Evolutionary conservation across 2,888 invertebrate species (phyloP).

Genomic region (Drosophila borealis): DNA sequence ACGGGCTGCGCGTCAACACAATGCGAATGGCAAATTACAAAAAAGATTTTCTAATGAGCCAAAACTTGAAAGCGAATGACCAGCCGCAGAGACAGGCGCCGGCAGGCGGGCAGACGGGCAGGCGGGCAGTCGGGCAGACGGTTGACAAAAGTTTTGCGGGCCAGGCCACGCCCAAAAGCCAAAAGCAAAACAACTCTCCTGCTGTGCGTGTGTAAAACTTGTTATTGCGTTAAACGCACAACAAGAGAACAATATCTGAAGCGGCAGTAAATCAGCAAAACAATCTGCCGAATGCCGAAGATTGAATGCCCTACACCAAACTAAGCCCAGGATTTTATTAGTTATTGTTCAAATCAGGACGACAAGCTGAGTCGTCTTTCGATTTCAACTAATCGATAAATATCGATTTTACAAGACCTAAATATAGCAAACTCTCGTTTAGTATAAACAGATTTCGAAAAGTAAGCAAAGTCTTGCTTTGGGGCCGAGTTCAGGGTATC

Average conservation of each 20-base stretch:
- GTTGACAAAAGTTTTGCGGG: slow-evolving; percentile 36
- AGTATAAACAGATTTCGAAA: no score
- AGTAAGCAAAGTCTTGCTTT: no score
- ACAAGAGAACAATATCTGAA: slow-evolving; percentile 2
- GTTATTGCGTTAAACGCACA: slow-evolving; percentile 13
- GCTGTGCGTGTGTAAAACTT: not conserved
- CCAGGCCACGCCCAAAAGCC: slow-evolving; percentile 30
- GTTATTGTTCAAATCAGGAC: no score
- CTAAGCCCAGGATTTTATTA: no score
- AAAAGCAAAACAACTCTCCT: not conserved
- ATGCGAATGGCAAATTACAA: slow-evolving; percentile 57
- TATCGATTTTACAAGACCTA: no score
- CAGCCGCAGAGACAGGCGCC: slow-evolving; percentile 15
- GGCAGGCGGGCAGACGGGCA: not conserved
- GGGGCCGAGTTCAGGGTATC: no score
- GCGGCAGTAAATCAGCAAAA: not conserved
- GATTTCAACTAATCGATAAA: no score
- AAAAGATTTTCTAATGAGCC: slow-evolving; percentile 72
- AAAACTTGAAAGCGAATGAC: slow-evolving; percentile 68
- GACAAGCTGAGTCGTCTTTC: no score
- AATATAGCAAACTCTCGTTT: no score
- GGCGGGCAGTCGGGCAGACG: slow-evolving; percentile 6
- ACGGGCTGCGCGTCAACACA: slow-evolving; percentile 47
- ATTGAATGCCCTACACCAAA: slow-evolving; percentile 1
- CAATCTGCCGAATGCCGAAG: not conserved